phyloP scores from a whole-genome alignment of 2,888 invertebrate genomes.

The Caenorhabditis becei region DNA sequence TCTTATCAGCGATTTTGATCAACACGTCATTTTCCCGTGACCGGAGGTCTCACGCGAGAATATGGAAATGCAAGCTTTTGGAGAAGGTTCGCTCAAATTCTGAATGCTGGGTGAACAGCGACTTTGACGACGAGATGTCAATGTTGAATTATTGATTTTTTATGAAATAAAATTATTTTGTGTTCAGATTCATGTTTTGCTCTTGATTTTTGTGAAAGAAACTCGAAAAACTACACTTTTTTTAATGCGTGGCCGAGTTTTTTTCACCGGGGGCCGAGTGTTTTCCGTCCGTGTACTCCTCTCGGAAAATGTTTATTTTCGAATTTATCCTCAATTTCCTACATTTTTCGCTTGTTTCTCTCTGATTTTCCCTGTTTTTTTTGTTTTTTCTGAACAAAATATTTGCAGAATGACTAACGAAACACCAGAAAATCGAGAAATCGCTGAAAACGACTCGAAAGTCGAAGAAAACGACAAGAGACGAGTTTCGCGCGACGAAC shows the following conservation, averaged over 20 bases:
- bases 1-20: too few relatives aligned
- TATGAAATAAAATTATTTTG: too few relatives aligned
- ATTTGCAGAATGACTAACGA: constrained; percentile 17
- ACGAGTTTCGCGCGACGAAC: not conserved
- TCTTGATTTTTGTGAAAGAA: too few relatives aligned
- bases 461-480: constrained; percentile 11
- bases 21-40: too few relatives aligned
- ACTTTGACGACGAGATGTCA: too few relatives aligned
- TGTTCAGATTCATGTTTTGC: too few relatives aligned
- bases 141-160: too few relatives aligned
- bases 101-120: too few relatives aligned
- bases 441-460: not conserved
- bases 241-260: not conserved
- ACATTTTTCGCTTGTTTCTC: not conserved
- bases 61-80: too few relatives aligned
- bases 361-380: not conserved
- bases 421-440: not conserved
- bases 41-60: too few relatives aligned
- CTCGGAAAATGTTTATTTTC: constrained; percentile 4
- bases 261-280: not conserved
- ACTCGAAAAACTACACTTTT: too few relatives aligned
- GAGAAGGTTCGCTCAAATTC: too few relatives aligned
- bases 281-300: constrained; percentile 7
- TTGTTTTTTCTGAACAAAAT: not conserved
- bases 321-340: not conserved